Evolutionary conservation across 2,113 vertebrate genomes (phyloP).

Genomic region (Ictidomys tridecemlineatus): DNA sequence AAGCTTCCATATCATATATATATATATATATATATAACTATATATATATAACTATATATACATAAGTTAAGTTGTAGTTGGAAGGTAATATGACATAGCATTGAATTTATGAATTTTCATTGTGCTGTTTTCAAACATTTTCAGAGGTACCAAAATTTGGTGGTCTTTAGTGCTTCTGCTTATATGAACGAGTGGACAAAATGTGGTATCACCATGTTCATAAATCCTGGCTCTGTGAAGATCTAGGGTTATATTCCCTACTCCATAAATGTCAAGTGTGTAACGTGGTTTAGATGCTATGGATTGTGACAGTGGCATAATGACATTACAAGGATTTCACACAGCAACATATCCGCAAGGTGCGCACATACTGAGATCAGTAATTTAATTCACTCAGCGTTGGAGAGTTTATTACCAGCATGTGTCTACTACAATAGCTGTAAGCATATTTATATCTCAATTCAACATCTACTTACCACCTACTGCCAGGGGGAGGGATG

Average conservation of each 20-base stretch:
- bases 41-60: background rate
- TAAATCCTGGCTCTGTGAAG: background rate
- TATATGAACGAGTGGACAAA: background rate
- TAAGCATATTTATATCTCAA: slow-evolving; percentile 6
- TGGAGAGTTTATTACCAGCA: background rate
- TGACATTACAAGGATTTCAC: background rate
- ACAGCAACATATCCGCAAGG: background rate
- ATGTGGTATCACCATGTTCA: no score
- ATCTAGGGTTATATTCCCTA: background rate
- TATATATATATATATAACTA: background rate
- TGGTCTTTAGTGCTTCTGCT: background rate
- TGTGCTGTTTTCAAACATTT: background rate
- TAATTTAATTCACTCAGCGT: background rate
- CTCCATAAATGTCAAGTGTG: background rate
- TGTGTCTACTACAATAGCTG: background rate
- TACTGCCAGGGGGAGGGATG: background rate
- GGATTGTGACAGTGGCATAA: background rate
- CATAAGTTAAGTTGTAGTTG: background rate
- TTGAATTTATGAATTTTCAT: background rate
- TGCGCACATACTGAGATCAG: slow-evolving; percentile 3
- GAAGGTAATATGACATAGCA: background rate
- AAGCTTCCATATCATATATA: background rate
- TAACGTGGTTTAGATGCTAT: background rate
- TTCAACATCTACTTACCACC: background rate
- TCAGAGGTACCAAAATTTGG: background rate